Base-by-base conservation (phyloP, 2,797 vertebrate species). In the Alcedo quadribrachys region DNA sequence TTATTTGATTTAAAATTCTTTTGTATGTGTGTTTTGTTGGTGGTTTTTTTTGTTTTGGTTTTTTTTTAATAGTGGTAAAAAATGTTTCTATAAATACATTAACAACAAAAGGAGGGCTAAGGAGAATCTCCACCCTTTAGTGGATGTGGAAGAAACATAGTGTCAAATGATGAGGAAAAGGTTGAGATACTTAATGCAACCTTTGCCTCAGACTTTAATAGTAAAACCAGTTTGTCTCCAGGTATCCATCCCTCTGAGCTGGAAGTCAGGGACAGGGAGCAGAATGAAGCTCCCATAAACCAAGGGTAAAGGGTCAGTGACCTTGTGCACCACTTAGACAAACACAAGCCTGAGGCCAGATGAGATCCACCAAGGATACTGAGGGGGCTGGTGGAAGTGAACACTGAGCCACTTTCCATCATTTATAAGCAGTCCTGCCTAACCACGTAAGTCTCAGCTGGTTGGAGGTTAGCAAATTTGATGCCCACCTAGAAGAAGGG, bases 311-410 rank as follows among this genome's bases (percentile, higher is more conserved):
- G 12, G 11, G 9, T 43, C 28, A 67, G 18, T 1, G 3, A 77
- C 5, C 43, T 53, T 15, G 13, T 35, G n/a, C n/a, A 60, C 4
- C 20, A 48, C 33, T 33, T 57, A 63, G 33, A 50, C 11, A 30
- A 11, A 37, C 12, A 50, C 9, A 45, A 5, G 22, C 37, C 28
- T 51, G 15, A 12, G 28, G 3, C 5, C 1, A 0, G n/a, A 17
- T 33, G 17, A 13, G 14, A 73, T 53, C 22, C 22, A 30, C 12
- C 17, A 16, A 17, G 12, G 3, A 8, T 48, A 27, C 19, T 19
- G 32, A 81, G 9, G 40, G 11, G 42, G 12, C 30, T 62, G 11
- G 8, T 1, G 0, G 55, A 63, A 58, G 7, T 18, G 6, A 5
- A 53, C 30, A 30, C 19, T 12, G 9, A 63, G 6, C 12, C n/a